Conservation (phyloP, 2,797 vertebrate species). For the Xerus rutilus region DNA sequence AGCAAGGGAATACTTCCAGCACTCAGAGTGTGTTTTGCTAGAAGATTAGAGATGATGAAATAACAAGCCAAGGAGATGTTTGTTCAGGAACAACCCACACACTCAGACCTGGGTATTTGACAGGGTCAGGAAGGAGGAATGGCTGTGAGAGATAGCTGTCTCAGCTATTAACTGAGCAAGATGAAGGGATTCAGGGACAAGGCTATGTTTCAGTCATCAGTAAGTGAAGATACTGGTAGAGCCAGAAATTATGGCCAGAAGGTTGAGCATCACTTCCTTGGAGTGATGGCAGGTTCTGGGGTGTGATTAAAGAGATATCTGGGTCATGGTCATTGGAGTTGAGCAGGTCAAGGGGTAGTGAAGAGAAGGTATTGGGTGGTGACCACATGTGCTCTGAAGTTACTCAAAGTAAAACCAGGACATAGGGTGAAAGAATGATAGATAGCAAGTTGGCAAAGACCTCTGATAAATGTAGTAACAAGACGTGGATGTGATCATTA, state of each 20-base stretch:
- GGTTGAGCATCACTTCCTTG: not conserved
- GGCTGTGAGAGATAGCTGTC: not conserved
- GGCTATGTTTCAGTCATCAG: not conserved
- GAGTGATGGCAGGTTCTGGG: not conserved
- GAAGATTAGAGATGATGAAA: not conserved
- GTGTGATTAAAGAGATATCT: not conserved
- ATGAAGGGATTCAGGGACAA: not conserved
- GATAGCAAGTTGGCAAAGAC: not conserved
- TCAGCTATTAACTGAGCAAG: too few relatives aligned
- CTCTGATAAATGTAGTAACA: not conserved
- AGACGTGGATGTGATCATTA: not conserved
- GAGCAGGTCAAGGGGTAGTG: not conserved
- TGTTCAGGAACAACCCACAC: not conserved
- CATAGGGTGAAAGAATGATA: not conserved
- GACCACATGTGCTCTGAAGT: not conserved
- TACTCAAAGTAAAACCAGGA: not conserved
- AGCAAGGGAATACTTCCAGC: not conserved
- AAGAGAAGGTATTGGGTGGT: fast-evolving
- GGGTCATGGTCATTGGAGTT: not conserved
- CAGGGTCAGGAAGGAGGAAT: not conserved
- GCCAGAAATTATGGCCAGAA: not conserved
- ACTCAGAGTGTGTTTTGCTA: not conserved
- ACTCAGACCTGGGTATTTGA: not conserved
- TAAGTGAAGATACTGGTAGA: not conserved
- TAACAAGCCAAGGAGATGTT: not conserved